phyloP scores from a whole-genome alignment of 64 coral and sea anemone genomes.

The Stichodactyla helianthus region DNA sequence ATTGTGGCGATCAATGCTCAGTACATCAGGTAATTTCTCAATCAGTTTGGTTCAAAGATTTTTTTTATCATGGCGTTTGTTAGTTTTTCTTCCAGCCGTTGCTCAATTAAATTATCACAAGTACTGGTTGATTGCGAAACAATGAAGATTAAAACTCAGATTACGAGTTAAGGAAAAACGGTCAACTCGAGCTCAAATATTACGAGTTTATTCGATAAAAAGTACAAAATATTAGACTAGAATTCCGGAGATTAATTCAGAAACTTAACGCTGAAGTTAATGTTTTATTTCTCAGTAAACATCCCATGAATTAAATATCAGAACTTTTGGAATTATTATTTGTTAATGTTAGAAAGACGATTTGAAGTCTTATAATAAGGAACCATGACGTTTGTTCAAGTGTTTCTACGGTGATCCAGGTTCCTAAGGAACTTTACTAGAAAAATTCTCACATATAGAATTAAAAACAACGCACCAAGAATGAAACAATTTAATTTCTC shows the following conservation, averaged over 20 bases:
- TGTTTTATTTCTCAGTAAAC: neutral
- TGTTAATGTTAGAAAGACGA: neutral
- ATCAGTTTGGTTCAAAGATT: neutral
- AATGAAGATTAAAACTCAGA: conserved; percentile 4
- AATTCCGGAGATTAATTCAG: neutral
- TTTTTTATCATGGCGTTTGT: neutral
- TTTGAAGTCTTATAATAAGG: neutral
- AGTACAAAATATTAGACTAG: neutral
- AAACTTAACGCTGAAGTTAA: too few species aligned
- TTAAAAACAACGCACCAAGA: neutral
- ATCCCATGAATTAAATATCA: neutral
- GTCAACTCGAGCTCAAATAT: neutral
- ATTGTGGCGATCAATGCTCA: conserved; percentile 74
- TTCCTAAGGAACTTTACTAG: conserved; percentile 1
- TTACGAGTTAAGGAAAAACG: neutral
- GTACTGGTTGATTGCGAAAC: neutral
- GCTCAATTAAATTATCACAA: conserved; percentile 7
- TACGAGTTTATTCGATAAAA: neutral
- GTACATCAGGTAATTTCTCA: conserved; percentile 20
- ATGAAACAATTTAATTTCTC: neutral
- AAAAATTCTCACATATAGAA: neutral
- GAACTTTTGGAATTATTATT: neutral
- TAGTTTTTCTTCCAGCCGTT: conserved; percentile 12
- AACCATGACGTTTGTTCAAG: neutral
- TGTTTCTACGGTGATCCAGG: conserved; percentile 15